Base-by-base conservation (phyloP, 2,113 vertebrate species). In the Zosterops pallidus region DNA sequence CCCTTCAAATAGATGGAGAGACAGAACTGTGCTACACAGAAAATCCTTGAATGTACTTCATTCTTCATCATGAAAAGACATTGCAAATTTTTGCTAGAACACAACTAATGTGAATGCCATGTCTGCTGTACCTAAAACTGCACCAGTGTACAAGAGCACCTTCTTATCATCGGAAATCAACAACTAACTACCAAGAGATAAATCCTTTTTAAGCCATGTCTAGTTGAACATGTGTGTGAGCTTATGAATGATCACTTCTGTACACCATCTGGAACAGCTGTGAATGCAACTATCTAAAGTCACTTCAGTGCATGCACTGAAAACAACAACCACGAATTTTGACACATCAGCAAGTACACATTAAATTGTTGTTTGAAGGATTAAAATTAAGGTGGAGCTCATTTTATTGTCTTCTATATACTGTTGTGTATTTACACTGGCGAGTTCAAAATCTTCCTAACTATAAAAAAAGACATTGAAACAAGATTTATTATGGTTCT, bases 321-420 rank as follows among this genome's bases (percentile, higher is more conserved):
- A 82, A 75, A 29, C 26, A 49, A 23, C 17, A 0, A 55, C 31
- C 3, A 60, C 0, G 0, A 5, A 28, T 82, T 82, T 12, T 12
- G 20, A 31, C 15, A 79, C 25, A n/a, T 35, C 29, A 42, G 9
- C 57, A 59, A 78, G 22, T 62, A 65, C 4, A 42, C 5, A 18
- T 47, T 28, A 68, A 82, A 89, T 6, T 28, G 28, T 20, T 50
- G 2, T 78, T 29, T 67, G 41, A 72, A 13, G 31, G 41, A 57
- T 90, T 91, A 83, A 90, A 49, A 70, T 46, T 8, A 89, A 62
- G 14, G 3, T 1, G 5, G 14, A 33, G 22, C 49, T 60, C n/a
- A 55, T 87, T 78, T 67, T 44, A 56, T 52, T 81, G 28, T 20
- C 84, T 91, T 60, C 33, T 83, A 23, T 13, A 26, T 46, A 75